Base-by-base conservation (phyloP, 1,140 invertebrate genomes). In the Heliconius hewitsoni region DNA sequence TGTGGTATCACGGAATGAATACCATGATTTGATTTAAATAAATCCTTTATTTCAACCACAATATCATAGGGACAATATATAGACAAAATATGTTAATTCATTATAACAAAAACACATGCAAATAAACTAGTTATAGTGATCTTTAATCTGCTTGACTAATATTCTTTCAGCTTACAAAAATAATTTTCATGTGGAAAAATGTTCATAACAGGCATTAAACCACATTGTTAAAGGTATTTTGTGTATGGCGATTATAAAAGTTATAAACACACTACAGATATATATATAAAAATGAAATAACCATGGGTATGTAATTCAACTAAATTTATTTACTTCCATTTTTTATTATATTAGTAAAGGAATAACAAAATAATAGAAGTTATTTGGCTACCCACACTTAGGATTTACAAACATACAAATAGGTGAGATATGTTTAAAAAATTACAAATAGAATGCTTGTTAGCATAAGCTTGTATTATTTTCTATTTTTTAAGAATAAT, bases 101-200 rank as follows among this genome's bases (percentile, higher is more conserved):
- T 19, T 52, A 52, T 52, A 52, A 52, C 6, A 52, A 8, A 19
- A 19, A 52, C 18, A 19, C 50, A 52, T 52, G 1, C 50, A 6
- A 52, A 19, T 52, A 52, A 27, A 66, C 1, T 66, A 30, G 9
- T 13, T 66, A 27, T 66, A 27, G 3, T n/a, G 16, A 30, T 30
- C 30, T 30, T 27, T 30, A 66, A 66, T 30, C 4, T 27, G 9
- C 60, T 27, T 66, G 60, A 66, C 60, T 66, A 30, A 66, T 66
- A 66, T 66, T 66, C 60, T 66, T 66, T 66, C 60, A 66, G 60
- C 60, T 66, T 66, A 66, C 11, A 66, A 66, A 27, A 9, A 66
- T 30, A 27, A 30, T 30, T 66, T 30, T 66, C 27, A 27, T 30
- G 27, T 66, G 60, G 60, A 66, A 66, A 66, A 27, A 30, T 66